Conservation (phyloP, 2,888 invertebrate genomes). For the Clepsis dumicolana region DNA sequence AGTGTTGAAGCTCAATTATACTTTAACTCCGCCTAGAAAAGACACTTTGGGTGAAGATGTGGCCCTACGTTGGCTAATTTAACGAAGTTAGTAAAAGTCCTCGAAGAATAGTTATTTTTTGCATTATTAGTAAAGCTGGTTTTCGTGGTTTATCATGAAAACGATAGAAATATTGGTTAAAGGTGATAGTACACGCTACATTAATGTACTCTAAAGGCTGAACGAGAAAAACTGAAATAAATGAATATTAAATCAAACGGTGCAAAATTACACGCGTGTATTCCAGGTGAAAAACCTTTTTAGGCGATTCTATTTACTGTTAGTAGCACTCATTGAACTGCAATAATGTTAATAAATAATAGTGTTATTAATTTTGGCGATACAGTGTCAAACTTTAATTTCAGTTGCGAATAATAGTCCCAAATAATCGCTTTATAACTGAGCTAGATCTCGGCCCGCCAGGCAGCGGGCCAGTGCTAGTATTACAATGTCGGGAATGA, state of each 20-base stretch:
- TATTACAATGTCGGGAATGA: neutral
- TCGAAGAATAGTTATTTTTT: neutral
- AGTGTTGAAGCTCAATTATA: constrained; percentile 11
- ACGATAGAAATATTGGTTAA: neutral
- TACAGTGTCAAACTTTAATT: constrained; percentile 13
- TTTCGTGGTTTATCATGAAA: neutral
- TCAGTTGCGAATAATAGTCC: constrained; percentile 9
- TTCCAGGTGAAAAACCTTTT: neutral
- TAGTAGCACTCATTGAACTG: constrained; percentile 55
- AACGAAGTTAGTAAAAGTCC: neutral
- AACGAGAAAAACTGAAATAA: constrained; percentile 9
- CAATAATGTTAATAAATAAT: constrained; percentile 52
- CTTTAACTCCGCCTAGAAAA: constrained; percentile 10
- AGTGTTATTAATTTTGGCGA: neutral
- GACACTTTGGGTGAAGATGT: neutral
- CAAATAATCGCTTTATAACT: constrained; percentile 8
- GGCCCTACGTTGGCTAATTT: neutral
- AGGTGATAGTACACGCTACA: constrained; percentile 3
- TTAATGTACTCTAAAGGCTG: constrained; percentile 15
- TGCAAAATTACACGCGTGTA: constrained; percentile 11
- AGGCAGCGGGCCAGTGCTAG: neutral
- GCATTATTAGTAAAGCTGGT: neutral
- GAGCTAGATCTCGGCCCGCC: neutral
- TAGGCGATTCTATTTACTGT: constrained; percentile 47
- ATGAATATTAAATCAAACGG: neutral